A percentile compares a stretch with the other conserved stretches of the same genome.
Conservation (phyloP, 2,797 vertebrate genomes). For the Poliocrania exsul region DNA sequence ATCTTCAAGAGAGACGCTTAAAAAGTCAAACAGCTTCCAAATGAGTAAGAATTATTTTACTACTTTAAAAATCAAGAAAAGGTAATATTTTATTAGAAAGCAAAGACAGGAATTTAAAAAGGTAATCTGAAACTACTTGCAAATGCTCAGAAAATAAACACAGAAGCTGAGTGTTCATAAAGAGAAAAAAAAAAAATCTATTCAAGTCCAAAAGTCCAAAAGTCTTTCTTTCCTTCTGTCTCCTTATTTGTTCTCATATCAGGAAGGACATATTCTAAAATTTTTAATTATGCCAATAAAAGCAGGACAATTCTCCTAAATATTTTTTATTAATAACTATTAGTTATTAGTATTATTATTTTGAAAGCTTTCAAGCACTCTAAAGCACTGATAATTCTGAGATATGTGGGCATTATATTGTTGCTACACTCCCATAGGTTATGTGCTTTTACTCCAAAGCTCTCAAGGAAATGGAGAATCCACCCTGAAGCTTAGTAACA, state of each 20-base stretch:
- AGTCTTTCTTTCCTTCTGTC: background rate
- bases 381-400: background rate
- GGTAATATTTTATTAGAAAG: background rate
- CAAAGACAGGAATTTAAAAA: background rate
- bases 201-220: fast-evolving
- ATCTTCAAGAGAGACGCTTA: background rate
- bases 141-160: background rate
- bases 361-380: background rate
- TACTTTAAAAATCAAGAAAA: background rate
- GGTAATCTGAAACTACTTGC: background rate
- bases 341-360: background rate
- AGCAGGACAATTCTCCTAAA: no score
- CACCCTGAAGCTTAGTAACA: background rate
- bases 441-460: background rate
- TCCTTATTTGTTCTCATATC: background rate
- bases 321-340: background rate
- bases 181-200: background rate
- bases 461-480: background rate
- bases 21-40: background rate
- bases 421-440: background rate
- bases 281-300: background rate
- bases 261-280: background rate
- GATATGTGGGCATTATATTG: background rate
- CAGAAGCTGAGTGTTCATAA: background rate
- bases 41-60: background rate